Conservation (phyloP, 2,797 vertebrate genomes). For the Neopelma chrysocephalum region DNA sequence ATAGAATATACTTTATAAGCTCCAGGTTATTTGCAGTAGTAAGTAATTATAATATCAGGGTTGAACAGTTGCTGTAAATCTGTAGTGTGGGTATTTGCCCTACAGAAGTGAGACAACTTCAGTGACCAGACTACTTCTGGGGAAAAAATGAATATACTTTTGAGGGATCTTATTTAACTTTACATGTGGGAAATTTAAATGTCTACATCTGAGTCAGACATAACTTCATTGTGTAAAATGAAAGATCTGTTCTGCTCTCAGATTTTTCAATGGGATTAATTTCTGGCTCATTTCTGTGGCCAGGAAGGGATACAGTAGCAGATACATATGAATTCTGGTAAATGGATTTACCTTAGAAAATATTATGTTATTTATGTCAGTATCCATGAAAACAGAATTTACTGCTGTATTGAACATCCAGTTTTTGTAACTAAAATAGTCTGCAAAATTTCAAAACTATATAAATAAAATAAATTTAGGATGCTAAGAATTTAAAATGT, state of each 20-base stretch:
- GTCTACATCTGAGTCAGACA: background rate
- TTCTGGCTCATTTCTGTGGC: background rate
- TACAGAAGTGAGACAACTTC: background rate
- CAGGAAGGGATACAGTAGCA: background rate
- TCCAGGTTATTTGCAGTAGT: background rate
- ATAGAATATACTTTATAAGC: background rate
- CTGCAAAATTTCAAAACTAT: background rate
- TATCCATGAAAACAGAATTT: background rate
- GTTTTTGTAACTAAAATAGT: background rate
- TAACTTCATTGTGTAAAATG: background rate
- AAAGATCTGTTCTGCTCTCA: background rate
- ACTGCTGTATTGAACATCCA: background rate
- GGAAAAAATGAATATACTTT: background rate
- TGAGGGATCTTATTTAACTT: background rate
- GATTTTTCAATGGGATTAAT: background rate
- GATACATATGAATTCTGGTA: background rate
- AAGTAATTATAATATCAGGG: background rate
- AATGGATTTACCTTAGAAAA: background rate
- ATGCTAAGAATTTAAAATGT: background rate
- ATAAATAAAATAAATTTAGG: background rate
- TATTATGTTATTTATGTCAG: background rate
- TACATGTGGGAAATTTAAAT: background rate
- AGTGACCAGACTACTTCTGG: background rate
- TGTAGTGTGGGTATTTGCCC: background rate
- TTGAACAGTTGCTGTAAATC: background rate